Evolutionary conservation across 2,113 vertebrate genomes (phyloP).

Genomic region (Columba janthina): DNA sequence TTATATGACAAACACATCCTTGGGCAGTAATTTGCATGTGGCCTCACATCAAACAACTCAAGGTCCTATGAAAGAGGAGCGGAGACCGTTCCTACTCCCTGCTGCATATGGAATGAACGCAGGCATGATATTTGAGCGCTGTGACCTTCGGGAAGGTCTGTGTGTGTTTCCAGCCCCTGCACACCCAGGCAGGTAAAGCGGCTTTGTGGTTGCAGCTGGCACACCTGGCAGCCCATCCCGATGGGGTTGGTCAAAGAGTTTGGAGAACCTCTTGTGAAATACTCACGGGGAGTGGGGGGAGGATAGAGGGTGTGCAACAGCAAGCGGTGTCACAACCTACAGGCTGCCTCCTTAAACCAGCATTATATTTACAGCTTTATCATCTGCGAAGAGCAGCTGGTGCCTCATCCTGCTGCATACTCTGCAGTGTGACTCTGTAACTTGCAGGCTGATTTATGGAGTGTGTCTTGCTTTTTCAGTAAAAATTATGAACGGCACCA

Average conservation of each 20-base stretch:
- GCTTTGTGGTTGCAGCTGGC: not conserved
- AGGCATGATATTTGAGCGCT: not conserved
- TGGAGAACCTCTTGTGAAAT: not conserved
- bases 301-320: not conserved
- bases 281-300: rapidly evolving
- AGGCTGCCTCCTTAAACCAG: not conserved
- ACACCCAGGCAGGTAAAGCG: not conserved
- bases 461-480: not conserved
- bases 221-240: not conserved
- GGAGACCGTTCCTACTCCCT: not conserved
- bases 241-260: not conserved
- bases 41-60: slow-evolving; percentile 45
- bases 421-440: not conserved
- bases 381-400: slow-evolving; percentile 47
- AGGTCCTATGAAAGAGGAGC: slow-evolving; percentile 12
- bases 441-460: slow-evolving; percentile 61
- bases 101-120: slow-evolving; percentile 32
- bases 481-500: slow-evolving; percentile 22
- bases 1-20: slow-evolving; percentile 60
- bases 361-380: slow-evolving; percentile 25
- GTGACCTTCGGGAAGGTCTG: slow-evolving; percentile 40
- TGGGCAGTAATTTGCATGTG: slow-evolving; percentile 38
- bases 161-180: not conserved
- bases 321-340: not conserved
- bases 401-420: not conserved